phyloP scores from a whole-genome alignment of 2,113 vertebrate genomes.

The Rattus rattus region DNA sequence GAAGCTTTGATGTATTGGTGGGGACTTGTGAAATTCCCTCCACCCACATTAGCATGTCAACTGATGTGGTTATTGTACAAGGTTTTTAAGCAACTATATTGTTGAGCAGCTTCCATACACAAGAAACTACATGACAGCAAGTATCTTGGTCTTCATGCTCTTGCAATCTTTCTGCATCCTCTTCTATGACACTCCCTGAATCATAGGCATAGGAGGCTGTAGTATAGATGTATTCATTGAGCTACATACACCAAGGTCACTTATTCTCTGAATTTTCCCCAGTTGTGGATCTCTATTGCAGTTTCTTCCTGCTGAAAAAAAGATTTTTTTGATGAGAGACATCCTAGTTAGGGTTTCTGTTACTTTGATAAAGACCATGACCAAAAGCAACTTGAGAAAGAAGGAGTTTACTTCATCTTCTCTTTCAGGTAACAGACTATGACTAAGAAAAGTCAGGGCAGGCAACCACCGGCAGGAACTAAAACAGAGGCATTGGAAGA shows the following conservation, averaged over 20 bases:
- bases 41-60: neutral
- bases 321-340: neutral
- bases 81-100: neutral
- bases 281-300: neutral
- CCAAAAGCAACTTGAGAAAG: neutral
- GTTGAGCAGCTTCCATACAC: neutral
- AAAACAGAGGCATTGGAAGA: neutral
- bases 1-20: neutral
- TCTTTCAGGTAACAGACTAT: neutral
- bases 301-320: neutral
- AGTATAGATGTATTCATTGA: neutral
- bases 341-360: neutral
- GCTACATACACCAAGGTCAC: neutral
- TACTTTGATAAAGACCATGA: neutral
- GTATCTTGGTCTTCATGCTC: too few relatives aligned
- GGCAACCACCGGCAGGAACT: neutral
- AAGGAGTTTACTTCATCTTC: neutral
- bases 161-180: neutral
- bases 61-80: neutral
- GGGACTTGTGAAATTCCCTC: neutral
- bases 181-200: neutral
- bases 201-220: neutral
- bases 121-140: neutral
- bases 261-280: neutral
- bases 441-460: neutral